phyloP scores from a whole-genome alignment of 1,140 invertebrate genomes.

The Pachypeltis micranthus region DNA sequence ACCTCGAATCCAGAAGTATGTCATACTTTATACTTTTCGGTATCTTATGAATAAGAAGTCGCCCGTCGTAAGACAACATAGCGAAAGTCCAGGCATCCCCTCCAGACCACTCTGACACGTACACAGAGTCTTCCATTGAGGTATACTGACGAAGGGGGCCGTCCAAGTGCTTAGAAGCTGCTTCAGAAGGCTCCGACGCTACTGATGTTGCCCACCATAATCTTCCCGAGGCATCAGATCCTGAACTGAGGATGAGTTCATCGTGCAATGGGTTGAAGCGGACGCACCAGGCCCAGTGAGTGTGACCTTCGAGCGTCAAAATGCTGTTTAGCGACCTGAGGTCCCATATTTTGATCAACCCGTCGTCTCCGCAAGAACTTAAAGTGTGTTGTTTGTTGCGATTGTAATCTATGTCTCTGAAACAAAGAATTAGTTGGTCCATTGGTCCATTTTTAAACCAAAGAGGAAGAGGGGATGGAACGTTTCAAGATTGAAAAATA shows the following conservation, averaged over 20 bases:
- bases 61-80: slow-evolving; percentile 89
- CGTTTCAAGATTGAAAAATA: too few species aligned
- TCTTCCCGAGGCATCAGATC: slow-evolving; percentile 73
- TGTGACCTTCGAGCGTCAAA: slow-evolving; percentile 75
- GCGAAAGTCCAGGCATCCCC: slow-evolving; percentile 98
- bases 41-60: slow-evolving; percentile 84
- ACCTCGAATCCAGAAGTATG: slow-evolving; percentile 52
- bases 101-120: slow-evolving; percentile 91
- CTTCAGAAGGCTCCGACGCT: slow-evolving; percentile 13
- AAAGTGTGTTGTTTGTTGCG: slow-evolving; percentile 90
- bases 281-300: slow-evolving; percentile 61
- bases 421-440: too few species aligned
- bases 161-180: slow-evolving; percentile 49
- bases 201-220: slow-evolving; percentile 15
- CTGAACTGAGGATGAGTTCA: slow-evolving; percentile 86
- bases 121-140: slow-evolving; percentile 96
- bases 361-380: slow-evolving; percentile 90
- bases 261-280: slow-evolving; percentile 91
- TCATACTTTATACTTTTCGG: slow-evolving; percentile 86
- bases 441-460: too few species aligned
- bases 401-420: slow-evolving; percentile 88
- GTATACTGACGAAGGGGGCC: slow-evolving; percentile 80
- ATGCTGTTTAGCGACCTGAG: slow-evolving; percentile 67
- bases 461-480: too few species aligned
- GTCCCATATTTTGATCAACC: slow-evolving; percentile 91